These are phyloP conservation scores for Pasiphila rectangulata DNA, from an alignment of 2,888 invertebrate genomes.

Conservation along the genomic window DNA sequence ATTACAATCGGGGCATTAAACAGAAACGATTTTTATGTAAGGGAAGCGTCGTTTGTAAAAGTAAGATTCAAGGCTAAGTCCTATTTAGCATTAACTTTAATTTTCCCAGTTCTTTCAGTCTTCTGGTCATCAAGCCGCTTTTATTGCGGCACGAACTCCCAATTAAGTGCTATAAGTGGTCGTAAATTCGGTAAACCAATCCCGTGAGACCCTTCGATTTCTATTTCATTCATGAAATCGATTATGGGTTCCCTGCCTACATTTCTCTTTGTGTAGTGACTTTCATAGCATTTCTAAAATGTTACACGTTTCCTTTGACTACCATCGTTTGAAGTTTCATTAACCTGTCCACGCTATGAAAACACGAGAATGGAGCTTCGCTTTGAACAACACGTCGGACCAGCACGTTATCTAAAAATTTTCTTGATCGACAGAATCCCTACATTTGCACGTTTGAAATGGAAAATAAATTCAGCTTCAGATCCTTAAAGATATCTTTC, in stretches of 20 bases:
- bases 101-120: conserved; percentile 60
- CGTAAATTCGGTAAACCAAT: conserved; percentile 72
- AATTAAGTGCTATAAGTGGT: conserved; percentile 70
- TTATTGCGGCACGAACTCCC: conserved; percentile 71
- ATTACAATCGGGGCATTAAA: no score
- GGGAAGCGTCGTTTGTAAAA: conserved; percentile 50
- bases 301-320: conserved; percentile 47
- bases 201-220: conserved; percentile 65
- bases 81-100: conserved; percentile 51
- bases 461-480: background rate
- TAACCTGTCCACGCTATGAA: conserved; percentile 1
- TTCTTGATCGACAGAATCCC: background rate
- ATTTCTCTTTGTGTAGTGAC: conserved; percentile 61
- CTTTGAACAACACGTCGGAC: background rate
- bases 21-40: conserved; percentile 25
- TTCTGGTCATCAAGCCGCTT: conserved; percentile 66
- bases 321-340: conserved; percentile 6
- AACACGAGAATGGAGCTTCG: background rate
- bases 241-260: conserved; percentile 65
- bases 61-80: conserved; percentile 37
- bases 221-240: conserved; percentile 75
- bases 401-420: conserved; percentile 3
- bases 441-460: background rate
- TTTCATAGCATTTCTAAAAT: conserved; percentile 67
- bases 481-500: no score